A percentile compares a stretch with the other conserved stretches of the same genome.
These are phyloP conservation scores for Geococcyx californianus DNA, from an alignment of 2,113 vertebrate species.

Conservation along the genomic window DNA sequence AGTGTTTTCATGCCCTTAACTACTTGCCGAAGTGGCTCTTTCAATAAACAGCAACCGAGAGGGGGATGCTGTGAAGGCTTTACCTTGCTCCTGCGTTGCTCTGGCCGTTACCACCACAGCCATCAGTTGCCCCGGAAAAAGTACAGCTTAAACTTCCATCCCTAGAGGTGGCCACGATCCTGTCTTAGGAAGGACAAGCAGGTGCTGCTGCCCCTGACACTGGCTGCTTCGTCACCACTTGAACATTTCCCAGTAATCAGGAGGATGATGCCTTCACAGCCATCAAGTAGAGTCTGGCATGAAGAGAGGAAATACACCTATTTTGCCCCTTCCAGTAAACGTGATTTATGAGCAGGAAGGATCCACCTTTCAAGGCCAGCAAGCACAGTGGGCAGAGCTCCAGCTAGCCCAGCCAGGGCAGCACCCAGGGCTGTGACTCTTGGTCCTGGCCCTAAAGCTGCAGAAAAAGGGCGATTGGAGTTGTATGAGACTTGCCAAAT, in stretches of 20 bases:
- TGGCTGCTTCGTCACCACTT: not conserved
- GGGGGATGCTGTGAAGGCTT: not conserved
- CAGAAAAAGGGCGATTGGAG: not conserved
- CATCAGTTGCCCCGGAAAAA: not conserved
- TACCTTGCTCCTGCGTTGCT: not conserved
- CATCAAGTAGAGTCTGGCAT: not conserved
- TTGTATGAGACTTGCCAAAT: not conserved
- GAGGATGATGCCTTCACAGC: not conserved
- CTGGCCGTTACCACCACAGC: not conserved
- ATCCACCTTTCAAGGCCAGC: not conserved
- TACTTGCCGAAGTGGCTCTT: not conserved
- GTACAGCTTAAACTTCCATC: not conserved
- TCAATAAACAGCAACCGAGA: not conserved
- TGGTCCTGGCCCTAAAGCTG: not conserved
- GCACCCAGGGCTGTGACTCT: not conserved
- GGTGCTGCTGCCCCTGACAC: not conserved
- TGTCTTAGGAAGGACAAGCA: not conserved
- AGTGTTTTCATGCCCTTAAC: not conserved
- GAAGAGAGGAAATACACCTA: not conserved
- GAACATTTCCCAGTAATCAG: not conserved
- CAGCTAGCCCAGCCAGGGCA: not conserved
- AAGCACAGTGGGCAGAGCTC: fast-evolving
- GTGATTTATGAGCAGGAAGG: not conserved
- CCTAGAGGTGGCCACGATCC: not conserved
- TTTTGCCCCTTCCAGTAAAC: not conserved